A percentile compares a stretch with the other conserved stretches of the same genome.
Evolutionary conservation across 2,888 invertebrate genomes (phyloP).

Genomic region (Agrochola circellaris): DNA sequence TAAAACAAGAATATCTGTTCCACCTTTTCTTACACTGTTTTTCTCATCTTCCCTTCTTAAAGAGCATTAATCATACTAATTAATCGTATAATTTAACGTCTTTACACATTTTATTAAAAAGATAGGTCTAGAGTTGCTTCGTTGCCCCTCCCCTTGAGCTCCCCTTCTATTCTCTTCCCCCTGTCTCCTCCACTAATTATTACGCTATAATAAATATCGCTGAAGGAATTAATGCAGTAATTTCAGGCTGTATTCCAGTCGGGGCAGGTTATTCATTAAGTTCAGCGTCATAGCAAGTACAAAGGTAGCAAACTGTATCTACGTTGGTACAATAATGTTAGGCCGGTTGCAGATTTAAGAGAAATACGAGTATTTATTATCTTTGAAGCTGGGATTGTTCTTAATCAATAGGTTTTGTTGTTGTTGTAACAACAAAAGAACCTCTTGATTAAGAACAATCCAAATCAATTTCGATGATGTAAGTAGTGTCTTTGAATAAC

Average conservation of each 20-base stretch:
- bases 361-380: not conserved
- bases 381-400: not conserved
- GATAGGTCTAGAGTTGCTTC: slow-evolving; percentile 50
- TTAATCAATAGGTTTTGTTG: not conserved
- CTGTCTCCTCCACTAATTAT: slow-evolving; percentile 72
- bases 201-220: slow-evolving; percentile 77
- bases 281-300: slow-evolving; percentile 69
- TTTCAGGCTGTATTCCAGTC: slow-evolving; percentile 70
- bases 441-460: no score
- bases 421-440: not conserved
- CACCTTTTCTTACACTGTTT: slow-evolving; percentile 57
- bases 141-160: not conserved
- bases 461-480: not conserved
- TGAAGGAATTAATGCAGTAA: slow-evolving; percentile 77
- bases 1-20: slow-evolving; percentile 60
- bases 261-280: slow-evolving; percentile 73
- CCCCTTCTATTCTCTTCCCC: slow-evolving; percentile 40
- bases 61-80: slow-evolving; percentile 66
- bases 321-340: slow-evolving; percentile 39
- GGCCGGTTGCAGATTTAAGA: slow-evolving; percentile 38
- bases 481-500: not conserved
- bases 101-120: slow-evolving; percentile 64
- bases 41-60: slow-evolving; percentile 49
- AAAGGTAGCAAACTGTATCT: slow-evolving; percentile 53
- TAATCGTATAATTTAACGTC: slow-evolving; percentile 64